A percentile compares a stretch with the other conserved stretches of the same genome.
Evolutionary conservation across 2,113 vertebrate species (phyloP).

Genomic region (Zootoca vivipara): DNA sequence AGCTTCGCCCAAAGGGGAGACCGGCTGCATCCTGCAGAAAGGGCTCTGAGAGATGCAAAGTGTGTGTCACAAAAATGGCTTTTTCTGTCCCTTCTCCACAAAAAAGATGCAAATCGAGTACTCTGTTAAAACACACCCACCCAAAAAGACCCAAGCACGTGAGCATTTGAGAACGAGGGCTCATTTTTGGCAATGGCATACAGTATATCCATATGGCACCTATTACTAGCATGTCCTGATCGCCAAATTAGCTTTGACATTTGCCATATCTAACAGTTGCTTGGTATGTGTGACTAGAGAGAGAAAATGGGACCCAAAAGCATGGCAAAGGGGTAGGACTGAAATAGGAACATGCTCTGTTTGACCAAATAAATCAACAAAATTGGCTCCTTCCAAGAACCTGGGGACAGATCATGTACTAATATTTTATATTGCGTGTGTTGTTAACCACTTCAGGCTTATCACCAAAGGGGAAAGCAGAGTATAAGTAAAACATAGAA

Average conservation of each 20-base stretch:
- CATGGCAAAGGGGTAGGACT: background rate
- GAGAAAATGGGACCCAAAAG: background rate
- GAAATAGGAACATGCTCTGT: no score
- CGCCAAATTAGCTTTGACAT: background rate
- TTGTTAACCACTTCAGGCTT: no score
- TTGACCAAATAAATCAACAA: no score
- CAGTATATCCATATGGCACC: background rate
- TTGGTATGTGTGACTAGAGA: background rate
- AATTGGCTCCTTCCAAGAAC: no score
- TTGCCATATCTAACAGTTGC: background rate
- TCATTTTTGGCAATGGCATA: background rate
- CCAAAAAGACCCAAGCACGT: background rate
- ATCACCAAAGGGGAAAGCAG: no score
- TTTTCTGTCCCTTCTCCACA: conserved; percentile 17
- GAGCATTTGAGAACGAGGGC: background rate
- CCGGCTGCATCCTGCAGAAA: conserved; percentile 43
- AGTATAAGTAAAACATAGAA: no score
- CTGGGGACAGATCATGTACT: no score
- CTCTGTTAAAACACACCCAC: background rate
- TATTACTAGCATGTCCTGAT: background rate
- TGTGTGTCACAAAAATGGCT: background rate
- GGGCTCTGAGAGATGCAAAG: conserved; percentile 12
- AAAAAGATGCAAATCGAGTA: background rate
- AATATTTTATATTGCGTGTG: no score
- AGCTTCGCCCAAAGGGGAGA: conserved; percentile 61